Base-by-base conservation (phyloP, 2,113 vertebrate genomes). In the Crypturellus undulatus region DNA sequence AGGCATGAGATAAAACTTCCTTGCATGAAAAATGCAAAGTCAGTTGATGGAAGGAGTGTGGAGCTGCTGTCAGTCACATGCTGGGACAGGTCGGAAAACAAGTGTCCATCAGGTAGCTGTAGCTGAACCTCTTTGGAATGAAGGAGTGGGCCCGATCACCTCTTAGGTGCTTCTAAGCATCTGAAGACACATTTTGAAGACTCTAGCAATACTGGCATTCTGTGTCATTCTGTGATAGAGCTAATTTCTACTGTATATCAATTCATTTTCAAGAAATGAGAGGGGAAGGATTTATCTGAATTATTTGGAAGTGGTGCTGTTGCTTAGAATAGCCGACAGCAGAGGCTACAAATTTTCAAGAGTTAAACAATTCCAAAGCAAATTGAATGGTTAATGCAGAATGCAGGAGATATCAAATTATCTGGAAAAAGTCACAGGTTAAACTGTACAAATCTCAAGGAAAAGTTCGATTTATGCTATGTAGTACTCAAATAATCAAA, bases 371-470 rank as follows among this genome's bases (percentile, higher is more conserved):
- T 80, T n/a, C 30, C 32, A 88, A 85, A 89, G 47, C 89, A 86
- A 94, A 77, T 6, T 3, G 56, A 77, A 62, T 70, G 30, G n/a
- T 80, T 93, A 78, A 38, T 56, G 17, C 10, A 11, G 88, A 92
- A 25, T 88, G 85, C 91, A 76, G 45, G 85, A 95, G 94, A 69
- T 85, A 83, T 54, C 10, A 43, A 49, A 91, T 65, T 89, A 69
- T 90, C 81, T 85, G 82, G 75, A 71, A 94, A 91, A 87, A 71
- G 32, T 89, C 87, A 77, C 43, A 54, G 36, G 63, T 1, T 0
- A 24, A 20, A 36, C 62, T 77, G 62, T 85, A 93, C 26, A 3
- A 62, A 65, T 93, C 79, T 93, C 59, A 91, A 80, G 58, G 43
- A 94, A 84, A 91, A 18, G 9, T 65, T 90, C 64, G 54, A 40